Evolutionary conservation across 2,113 vertebrate species (phyloP).

Genomic region (Fregetta grallaria): DNA sequence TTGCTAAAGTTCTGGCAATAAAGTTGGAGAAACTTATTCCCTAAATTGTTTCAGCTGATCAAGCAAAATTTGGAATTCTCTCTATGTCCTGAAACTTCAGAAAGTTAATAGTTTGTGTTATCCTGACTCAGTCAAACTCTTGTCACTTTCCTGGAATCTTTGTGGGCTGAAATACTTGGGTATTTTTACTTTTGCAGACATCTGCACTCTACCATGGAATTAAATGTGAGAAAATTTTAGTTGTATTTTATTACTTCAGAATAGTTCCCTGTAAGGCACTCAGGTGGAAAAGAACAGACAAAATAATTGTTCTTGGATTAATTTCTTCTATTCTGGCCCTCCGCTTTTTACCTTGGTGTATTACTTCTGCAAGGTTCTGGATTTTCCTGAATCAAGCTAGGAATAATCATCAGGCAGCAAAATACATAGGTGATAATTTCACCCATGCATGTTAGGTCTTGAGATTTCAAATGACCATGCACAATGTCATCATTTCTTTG

Average conservation of each 20-base stretch:
- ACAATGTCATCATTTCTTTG: not conserved
- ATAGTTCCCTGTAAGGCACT: not conserved
- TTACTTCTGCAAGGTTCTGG: not conserved
- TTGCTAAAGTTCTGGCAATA: constrained; percentile 11
- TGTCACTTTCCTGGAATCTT: constrained; percentile 54
- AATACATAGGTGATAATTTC: not conserved
- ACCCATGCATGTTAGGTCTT: not conserved
- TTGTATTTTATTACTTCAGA: constrained; percentile 16
- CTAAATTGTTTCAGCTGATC: constrained; percentile 56
- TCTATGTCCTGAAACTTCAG: constrained; percentile 31
- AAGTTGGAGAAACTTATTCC: not conserved
- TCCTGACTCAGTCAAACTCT: constrained; percentile 38
- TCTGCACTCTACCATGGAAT: not conserved
- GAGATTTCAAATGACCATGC: not conserved
- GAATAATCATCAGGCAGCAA: not conserved
- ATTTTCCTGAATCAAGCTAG: not conserved
- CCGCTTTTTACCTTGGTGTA: not conserved
- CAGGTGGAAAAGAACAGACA: not conserved
- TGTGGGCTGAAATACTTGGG: constrained; percentile 37
- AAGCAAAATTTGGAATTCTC: constrained; percentile 47
- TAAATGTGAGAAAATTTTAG: constrained; percentile 27
- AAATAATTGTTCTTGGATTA: not conserved
- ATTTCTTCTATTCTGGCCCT: not conserved
- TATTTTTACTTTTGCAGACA: constrained; percentile 49
- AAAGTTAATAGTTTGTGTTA: constrained; percentile 41